Evolutionary conservation across 2,797 vertebrate genomes (phyloP), one percentile per base, ranked within the genome.

Genomic region (Lithobates sylvaticus): DNA sequence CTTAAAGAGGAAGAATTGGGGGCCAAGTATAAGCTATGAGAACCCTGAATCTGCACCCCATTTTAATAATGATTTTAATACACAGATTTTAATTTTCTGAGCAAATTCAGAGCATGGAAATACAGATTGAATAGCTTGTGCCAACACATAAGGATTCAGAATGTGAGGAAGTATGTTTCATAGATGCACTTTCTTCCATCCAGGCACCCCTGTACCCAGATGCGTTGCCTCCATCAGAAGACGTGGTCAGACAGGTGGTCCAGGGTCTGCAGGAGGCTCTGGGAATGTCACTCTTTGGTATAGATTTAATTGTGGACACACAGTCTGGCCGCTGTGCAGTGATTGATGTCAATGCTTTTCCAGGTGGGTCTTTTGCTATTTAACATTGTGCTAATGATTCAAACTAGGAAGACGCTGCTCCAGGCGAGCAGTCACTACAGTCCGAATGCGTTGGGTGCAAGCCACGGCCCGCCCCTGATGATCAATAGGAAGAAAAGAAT

Each of bases 301-400:
- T 95, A 83, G 95, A 96, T 21, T 79, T 94, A 88, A 95, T 95
- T 68, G 88, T 95, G 68, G 92, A 94, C 89, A 92, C 91, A 5
- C 88, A 92, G 84, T 94, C 93, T 0, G 91, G 93, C 84, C 93
- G 92, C 3, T 93, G 94, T 78, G 93, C 93, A 0, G 89, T 94
- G 84, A 96, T 95, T 10, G 94, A 96, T 88, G 93, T 95, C 89
- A 95, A 94, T 81, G 91, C 95, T 81, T 96, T 96, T 87, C 95
- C 95, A 89, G 94, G 94, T 95, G 81, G 39, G 88, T 42, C 13
- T 70, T 71, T 7, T 13, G 10, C 18, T n/a, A 10, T 8, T 67
- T 67, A 16, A 54, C 50, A 47, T 10, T 44, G 5, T 8, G 8
- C 36, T 39, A 39, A 8, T 39, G 29, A 29, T 29, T 29, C 29